These are phyloP conservation scores for Thripadectes ignobilis DNA, from an alignment of 2,797 vertebrate species.

Conservation along the genomic window DNA sequence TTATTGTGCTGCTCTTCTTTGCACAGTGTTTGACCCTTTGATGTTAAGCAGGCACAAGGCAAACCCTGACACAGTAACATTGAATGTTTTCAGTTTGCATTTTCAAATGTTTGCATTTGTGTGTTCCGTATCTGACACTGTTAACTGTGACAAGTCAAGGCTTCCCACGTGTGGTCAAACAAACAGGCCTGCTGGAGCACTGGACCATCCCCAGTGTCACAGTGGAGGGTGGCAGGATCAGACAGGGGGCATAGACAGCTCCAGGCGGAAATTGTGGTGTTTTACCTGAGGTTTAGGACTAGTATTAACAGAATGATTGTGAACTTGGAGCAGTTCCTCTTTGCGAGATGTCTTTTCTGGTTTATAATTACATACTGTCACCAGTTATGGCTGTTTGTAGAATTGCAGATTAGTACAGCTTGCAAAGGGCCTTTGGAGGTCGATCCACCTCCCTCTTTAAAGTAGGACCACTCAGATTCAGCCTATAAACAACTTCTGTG, in stretches of 20 bases:
- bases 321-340: not conserved
- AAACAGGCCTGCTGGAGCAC: not conserved
- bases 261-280: not conserved
- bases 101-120: not conserved
- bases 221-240: not conserved
- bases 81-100: not conserved
- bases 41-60: not conserved
- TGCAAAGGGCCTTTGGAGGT: not conserved
- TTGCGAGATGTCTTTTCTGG: not conserved
- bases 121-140: not conserved
- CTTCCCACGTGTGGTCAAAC: not conserved
- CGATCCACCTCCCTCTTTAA: not conserved
- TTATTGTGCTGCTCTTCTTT: not conserved
- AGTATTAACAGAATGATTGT: not conserved
- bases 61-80: not conserved
- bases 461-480: not conserved
- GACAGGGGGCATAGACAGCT: accelerated
- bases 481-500: not conserved
- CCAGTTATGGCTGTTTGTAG: not conserved
- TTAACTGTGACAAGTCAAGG: not conserved
- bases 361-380: not conserved
- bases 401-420: not conserved
- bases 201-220: not conserved
- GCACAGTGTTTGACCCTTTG: not conserved
- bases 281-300: not conserved